Base-by-base conservation (phyloP, 37 sponge, comb jelly and placozoan species). In the Mnemiopsis leidyi region DNA sequence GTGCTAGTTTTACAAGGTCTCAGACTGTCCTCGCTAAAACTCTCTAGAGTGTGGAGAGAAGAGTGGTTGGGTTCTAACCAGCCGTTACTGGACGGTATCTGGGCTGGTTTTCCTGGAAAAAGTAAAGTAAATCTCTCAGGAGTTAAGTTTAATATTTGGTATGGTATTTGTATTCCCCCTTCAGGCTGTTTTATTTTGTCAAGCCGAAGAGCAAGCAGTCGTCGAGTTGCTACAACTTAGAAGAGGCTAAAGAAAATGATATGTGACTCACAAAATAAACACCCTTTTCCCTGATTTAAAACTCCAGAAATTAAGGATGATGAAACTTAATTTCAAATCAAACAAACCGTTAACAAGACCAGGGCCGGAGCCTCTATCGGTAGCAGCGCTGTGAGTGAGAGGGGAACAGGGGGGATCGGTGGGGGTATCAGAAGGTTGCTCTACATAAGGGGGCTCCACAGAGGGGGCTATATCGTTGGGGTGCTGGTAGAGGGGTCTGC, bases 11-110 rank as follows among this genome's bases (percentile, higher is more conserved):
- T 85, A 37, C 61, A 85, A 3, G 90, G 90, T 13, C 90, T 7
- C 28, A 85, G 90, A 39, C 90, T 85, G 26, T 85, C 90, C 48
- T 85, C 90, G 39, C 90, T 85, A 39, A 85, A 85, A 29, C 90
- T 85, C 90, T 85, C 90, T 29, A 85, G 29, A 85, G 90, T 85
- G 61, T 85, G 39, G 36, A 40, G 40, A 25, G 90, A 85, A n/a
- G 61, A 38, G 48, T 35, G 90, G 40, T 39, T 48, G 9, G 61
- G 61, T 48, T 48, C 61, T 13, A 48, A 13, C 61, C 61, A 48
- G 5, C 61, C 61, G 61, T 48, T 48, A 48, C 61, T 48, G 5
- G 61, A 48, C 13, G 61, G 61, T 18, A 48, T 48, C n/a, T n/a
- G n/a, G n/a, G n/a, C n/a, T n/a, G n/a, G n/a, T 48, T 48, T 48